phyloP scores from a whole-genome alignment of 1,140 invertebrate genomes.

The Procambarus clarkii region DNA sequence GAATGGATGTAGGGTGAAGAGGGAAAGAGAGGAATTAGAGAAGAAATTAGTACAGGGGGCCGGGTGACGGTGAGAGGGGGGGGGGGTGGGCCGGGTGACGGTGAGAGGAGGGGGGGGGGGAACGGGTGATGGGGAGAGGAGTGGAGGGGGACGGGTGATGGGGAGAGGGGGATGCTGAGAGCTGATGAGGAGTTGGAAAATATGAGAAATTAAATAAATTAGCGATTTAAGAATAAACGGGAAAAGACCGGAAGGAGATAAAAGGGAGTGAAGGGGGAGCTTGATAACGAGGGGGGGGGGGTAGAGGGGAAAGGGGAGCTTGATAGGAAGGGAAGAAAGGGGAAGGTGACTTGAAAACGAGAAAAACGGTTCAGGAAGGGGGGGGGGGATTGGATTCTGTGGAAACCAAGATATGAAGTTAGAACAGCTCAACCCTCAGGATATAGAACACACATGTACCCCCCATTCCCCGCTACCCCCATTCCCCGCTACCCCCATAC shows the following conservation, averaged over 20 bases:
- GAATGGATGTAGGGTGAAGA: background rate
- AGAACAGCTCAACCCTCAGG: too few species aligned
- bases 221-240: too few species aligned
- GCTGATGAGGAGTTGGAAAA: background rate
- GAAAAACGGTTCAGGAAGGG: background rate
- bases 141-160: background rate
- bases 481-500: too few species aligned
- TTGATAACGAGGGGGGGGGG: background rate
- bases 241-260: background rate
- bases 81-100: too few species aligned
- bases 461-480: too few species aligned
- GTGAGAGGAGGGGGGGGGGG: background rate
- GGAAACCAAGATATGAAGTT: too few species aligned
- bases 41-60: background rate
- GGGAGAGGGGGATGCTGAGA: background rate
- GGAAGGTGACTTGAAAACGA: background rate
- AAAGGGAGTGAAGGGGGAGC: background rate
- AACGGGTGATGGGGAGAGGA: too few species aligned
- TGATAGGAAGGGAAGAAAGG: background rate
- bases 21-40: background rate
- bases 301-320: background rate
- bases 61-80: background rate
- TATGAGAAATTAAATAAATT: background rate
- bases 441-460: too few species aligned
- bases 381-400: background rate